phyloP scores from a whole-genome alignment of 1,140 invertebrate genomes.

The Drusus annulatus region DNA sequence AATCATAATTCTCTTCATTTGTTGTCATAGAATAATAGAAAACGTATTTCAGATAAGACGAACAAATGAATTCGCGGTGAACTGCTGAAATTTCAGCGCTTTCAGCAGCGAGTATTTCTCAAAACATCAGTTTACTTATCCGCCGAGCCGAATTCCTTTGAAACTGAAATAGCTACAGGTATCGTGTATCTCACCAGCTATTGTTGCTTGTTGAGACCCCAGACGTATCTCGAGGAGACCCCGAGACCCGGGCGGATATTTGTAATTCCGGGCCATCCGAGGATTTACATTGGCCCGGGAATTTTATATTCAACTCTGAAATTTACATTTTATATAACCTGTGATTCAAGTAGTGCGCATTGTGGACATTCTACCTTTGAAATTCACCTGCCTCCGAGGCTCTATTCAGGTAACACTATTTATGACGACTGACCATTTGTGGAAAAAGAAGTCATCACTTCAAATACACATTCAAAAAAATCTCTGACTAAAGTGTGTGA shows the following conservation, averaged over 20 bases:
- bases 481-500: neutral
- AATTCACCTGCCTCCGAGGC: neutral
- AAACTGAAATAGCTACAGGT: constrained; percentile 17
- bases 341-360: constrained; percentile 6
- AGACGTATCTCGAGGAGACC: neutral
- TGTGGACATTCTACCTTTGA: constrained; percentile 16
- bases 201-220: constrained; percentile 5
- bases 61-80: too few species aligned
- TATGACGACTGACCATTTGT: constrained; percentile 2
- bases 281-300: neutral
- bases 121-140: neutral
- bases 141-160: neutral
- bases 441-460: neutral
- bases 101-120: too few species aligned
- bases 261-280: neutral
- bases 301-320: constrained; percentile 4
- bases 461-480: neutral
- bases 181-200: neutral
- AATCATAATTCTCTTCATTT: too few species aligned
- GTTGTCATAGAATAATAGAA: too few species aligned
- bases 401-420: constrained; percentile 17
- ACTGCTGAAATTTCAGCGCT: too few species aligned
- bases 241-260: neutral
- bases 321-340: constrained; percentile 34
- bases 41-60: too few species aligned